phyloP scores from a whole-genome alignment of 2,113 vertebrate genomes.

The Himantopus leucocephalus region DNA sequence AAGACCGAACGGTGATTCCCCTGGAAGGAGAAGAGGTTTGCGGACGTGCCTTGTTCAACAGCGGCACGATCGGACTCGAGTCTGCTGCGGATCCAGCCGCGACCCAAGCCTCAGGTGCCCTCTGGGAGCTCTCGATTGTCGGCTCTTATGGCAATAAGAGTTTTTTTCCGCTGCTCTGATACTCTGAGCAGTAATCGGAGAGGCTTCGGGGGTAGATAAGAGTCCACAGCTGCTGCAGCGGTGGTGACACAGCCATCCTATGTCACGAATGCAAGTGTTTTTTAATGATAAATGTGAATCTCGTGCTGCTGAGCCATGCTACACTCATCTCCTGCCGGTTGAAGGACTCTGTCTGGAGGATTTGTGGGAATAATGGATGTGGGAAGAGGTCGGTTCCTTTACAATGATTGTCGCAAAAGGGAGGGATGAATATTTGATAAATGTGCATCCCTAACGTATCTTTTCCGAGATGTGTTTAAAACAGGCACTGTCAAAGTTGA shows the following conservation, averaged over 20 bases:
- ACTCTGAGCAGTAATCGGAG: not conserved
- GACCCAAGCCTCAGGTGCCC: not conserved
- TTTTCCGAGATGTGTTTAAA: not conserved
- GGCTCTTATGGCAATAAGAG: not conserved
- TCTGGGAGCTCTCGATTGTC: not conserved
- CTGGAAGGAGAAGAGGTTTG: not conserved
- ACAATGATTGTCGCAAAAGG: accelerated
- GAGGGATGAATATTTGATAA: not conserved
- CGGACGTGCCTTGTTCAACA: not conserved
- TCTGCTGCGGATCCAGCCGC: not conserved
- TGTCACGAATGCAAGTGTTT: not conserved
- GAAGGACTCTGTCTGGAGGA: not conserved
- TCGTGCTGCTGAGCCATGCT: not conserved
- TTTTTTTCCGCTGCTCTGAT: not conserved
- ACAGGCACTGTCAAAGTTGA: not conserved
- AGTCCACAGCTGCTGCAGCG: not conserved
- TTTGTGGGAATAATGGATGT: not conserved
- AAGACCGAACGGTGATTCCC: not conserved
- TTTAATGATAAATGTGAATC: not conserved
- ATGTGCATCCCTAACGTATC: accelerated
- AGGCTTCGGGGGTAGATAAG: not conserved
- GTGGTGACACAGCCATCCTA: not conserved
- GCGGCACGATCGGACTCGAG: not conserved
- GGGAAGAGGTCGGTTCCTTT: not conserved
- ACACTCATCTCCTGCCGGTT: not conserved